Evolutionary conservation across 37 sponge, comb jelly and placozoan genomes (phyloP).

Genomic region (Halisarca cf. caerulea): DNA sequence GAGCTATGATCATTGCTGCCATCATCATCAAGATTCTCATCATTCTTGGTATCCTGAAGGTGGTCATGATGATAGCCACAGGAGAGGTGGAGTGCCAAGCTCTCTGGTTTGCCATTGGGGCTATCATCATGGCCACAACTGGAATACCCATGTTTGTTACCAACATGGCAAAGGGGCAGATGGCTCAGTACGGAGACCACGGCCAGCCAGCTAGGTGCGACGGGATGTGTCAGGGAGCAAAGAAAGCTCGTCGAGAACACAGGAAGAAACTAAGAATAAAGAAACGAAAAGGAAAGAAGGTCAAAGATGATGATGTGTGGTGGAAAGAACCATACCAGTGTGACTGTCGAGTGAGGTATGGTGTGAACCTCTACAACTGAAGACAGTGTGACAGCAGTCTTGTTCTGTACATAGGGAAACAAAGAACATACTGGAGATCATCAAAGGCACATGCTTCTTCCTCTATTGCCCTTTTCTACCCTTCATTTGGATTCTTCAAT

Average conservation of each 20-base stretch:
- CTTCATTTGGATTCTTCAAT: slow-evolving; percentile 68
- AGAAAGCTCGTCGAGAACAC: slow-evolving; percentile 45
- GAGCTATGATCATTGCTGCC: slow-evolving; percentile 29
- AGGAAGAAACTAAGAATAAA: slow-evolving; percentile 63
- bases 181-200: slow-evolving; percentile 6
- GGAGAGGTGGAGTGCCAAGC: slow-evolving; percentile 44
- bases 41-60: slow-evolving; percentile 57
- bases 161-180: slow-evolving; percentile 16
- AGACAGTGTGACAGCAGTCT: no score
- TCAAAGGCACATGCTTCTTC: slow-evolving; percentile 72
- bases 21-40: slow-evolving; percentile 46
- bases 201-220: slow-evolving; percentile 47
- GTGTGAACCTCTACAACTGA: no score
- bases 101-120: slow-evolving; percentile 24
- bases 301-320: slow-evolving; percentile 48
- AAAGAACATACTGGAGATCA: slow-evolving; percentile 44
- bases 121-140: slow-evolving; percentile 5
- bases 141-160: slow-evolving; percentile 21
- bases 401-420: slow-evolving; percentile 62
- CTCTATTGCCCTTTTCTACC: slow-evolving; percentile 83
- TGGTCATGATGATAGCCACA: slow-evolving; percentile 59
- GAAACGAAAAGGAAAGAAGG: slow-evolving; percentile 44
- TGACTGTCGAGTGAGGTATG: slow-evolving; percentile 72
- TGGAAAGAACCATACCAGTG: slow-evolving; percentile 65
- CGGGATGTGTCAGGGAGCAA: slow-evolving; percentile 77